A percentile compares a stretch with the other conserved stretches of the same genome.
phyloP scores from a whole-genome alignment of 2,888 invertebrate species.

The Ecliptopera silaceata region DNA sequence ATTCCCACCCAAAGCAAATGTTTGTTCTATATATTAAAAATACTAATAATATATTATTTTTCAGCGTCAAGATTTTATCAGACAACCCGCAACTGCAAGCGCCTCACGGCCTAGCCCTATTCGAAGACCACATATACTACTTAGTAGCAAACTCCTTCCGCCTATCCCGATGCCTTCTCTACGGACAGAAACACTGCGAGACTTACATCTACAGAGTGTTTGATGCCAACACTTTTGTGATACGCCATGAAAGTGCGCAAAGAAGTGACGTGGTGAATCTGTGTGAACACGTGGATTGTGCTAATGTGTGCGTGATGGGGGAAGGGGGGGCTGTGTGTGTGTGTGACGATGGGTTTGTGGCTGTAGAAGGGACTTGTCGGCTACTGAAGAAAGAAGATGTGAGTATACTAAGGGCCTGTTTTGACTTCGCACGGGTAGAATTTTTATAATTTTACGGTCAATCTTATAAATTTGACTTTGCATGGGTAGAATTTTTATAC shows the following conservation, averaged over 20 bases:
- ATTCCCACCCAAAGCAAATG: too few relatives aligned
- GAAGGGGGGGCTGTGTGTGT: constrained; percentile 71
- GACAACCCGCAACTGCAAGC: constrained; percentile 71
- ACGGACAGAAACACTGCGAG: constrained; percentile 75
- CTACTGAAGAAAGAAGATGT: constrained; percentile 45
- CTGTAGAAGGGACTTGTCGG: constrained; percentile 48
- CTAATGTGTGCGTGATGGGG: constrained; percentile 84
- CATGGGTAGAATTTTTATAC: too few relatives aligned
- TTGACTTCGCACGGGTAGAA: too few relatives aligned
- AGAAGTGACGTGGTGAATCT: constrained; percentile 60
- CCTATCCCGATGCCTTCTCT: constrained; percentile 84
- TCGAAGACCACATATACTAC: constrained; percentile 91
- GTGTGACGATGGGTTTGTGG: constrained; percentile 76
- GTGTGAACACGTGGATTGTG: constrained; percentile 78
- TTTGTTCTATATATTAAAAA: too few relatives aligned
- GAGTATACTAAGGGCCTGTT: constrained; percentile 24
- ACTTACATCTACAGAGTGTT: constrained; percentile 66
- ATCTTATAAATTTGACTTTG: too few relatives aligned
- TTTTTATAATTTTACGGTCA: too few relatives aligned
- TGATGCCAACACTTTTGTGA: constrained; percentile 56
- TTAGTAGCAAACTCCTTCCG: constrained; percentile 79
- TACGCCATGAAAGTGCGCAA: constrained; percentile 61
- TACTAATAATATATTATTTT: neutral
- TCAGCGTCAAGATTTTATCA: constrained; percentile 67
- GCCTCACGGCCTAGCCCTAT: constrained; percentile 87